Evolutionary conservation across 1,140 invertebrate species (phyloP), one percentile per base, ranked within the genome.

Genomic region (Aplysia californica): DNA sequence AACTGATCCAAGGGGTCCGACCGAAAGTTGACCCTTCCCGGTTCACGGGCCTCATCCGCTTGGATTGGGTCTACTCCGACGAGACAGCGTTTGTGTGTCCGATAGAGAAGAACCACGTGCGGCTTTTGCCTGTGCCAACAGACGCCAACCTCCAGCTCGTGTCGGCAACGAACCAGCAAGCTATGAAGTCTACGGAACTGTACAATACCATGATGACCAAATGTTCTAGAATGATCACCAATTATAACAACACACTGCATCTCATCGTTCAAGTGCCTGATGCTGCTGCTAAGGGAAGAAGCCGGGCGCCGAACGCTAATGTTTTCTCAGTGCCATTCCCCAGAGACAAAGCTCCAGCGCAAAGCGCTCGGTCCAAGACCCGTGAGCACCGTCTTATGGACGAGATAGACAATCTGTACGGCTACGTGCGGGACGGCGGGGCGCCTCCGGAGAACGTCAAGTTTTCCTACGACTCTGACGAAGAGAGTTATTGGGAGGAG

Each of bases 341-440:
- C 10, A 26, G 58, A 6, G 59, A 69, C 68, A 83, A 90, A 74
- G 90, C 92, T 70, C 90, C 91, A 78, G 90, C 44, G 35, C 59
- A 72, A 18, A 56, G 50, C 44, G 66, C 50, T 31, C 75, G 41
- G 58, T 35, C 85, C 10, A 85, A 83, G 55, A 84, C 80, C 21
- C 81, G 83, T 71, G 88, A 89, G 77, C 95, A 97, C 81, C 76
- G 84, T 35, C 79, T 88, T 23, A 97, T 97, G 89, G 96, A 97
- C 82, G 96, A 98, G 90, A 97, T 98, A 80, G 96, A 98, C 91
- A 96, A 97, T 89, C 96, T 98, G 76, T 98, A 98, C 88, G 96
- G 97, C 86, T 98, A 98, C 87, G 96, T 98, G 0, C 91, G 96
- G 61, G 84, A 85, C 50, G 96, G 96, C 0, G 95, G 97, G 83